These are phyloP conservation scores for Labeo catla DNA, from an alignment of 2,113 vertebrate species.

Conservation along the genomic window DNA sequence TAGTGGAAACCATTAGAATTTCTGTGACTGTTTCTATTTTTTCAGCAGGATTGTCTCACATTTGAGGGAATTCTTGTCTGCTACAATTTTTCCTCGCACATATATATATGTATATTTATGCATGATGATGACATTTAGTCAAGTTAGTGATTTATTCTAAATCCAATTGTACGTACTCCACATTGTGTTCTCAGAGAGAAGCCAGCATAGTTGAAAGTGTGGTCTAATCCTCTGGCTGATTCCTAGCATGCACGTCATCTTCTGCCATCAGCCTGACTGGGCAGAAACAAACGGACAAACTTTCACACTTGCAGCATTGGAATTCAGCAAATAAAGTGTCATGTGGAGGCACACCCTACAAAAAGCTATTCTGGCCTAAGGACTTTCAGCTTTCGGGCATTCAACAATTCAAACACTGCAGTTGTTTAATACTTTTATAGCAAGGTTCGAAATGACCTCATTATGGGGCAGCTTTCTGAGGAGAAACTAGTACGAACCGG, in stretches of 20 bases:
- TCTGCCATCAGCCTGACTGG: constrained; percentile 32
- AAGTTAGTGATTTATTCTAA: not conserved
- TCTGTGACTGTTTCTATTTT: too few relatives aligned
- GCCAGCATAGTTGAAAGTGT: not conserved
- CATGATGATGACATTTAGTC: constrained; percentile 1
- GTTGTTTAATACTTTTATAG: too few relatives aligned
- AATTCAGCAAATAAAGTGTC: constrained; percentile 19
- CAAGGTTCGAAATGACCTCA: too few relatives aligned
- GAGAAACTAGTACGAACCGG: constrained; percentile 45
- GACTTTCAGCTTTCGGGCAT: not conserved
- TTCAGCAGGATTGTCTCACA: too few relatives aligned
- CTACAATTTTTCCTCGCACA: too few relatives aligned
- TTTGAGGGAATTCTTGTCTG: too few relatives aligned
- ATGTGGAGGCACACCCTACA: not conserved
- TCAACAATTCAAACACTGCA: not conserved
- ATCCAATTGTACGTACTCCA: constrained; percentile 1
- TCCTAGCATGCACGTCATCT: constrained; percentile 17
- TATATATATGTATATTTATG: not conserved
- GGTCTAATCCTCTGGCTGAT: constrained; percentile 20
- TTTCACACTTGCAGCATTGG: constrained; percentile 8
- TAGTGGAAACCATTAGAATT: too few relatives aligned
- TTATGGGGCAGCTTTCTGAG: too few relatives aligned
- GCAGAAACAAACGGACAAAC: constrained; percentile 32
- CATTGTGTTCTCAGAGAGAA: not conserved
- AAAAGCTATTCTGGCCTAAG: not conserved